Percentiles rank a stretch among this genome's conserved stretches.
These are phyloP conservation scores for Rhynchonycteris naso DNA, from an alignment of 2,797 vertebrate genomes.

Conservation along the genomic window DNA sequence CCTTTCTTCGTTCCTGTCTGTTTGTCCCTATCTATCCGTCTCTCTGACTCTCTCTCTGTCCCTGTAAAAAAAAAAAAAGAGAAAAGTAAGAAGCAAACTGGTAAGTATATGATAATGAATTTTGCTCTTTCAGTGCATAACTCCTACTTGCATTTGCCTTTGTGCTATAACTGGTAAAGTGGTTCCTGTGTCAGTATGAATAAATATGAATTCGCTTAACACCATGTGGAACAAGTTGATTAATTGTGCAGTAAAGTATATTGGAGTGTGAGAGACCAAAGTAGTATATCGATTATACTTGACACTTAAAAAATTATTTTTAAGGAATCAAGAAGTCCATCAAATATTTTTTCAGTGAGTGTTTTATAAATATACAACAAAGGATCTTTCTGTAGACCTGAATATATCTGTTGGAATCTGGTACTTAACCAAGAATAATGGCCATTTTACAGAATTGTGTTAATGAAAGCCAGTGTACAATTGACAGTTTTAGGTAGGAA, in stretches of 20 bases:
- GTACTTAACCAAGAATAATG: not conserved
- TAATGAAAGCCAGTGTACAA: not conserved
- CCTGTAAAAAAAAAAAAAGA: too few relatives aligned
- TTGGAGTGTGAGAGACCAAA: not conserved
- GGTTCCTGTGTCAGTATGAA: not conserved
- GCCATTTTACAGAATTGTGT: slow-evolving; percentile 2
- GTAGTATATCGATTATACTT: not conserved
- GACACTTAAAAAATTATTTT: slow-evolving; percentile 38
- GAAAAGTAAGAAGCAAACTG: too few relatives aligned
- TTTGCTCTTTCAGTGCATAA: not conserved
- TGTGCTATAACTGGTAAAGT: not conserved
- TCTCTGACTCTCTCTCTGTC: too few relatives aligned
- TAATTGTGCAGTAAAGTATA: not conserved
- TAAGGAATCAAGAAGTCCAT: not conserved
- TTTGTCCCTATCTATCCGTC: too few relatives aligned
- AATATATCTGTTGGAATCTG: not conserved
- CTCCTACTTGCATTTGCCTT: slow-evolving; percentile 15
- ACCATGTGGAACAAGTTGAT: not conserved
- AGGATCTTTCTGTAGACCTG: not conserved
- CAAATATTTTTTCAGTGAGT: not conserved
- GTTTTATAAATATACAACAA: slow-evolving; percentile 6
- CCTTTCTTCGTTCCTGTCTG: too few relatives aligned
- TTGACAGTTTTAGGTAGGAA: not conserved
- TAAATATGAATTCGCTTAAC: slow-evolving; percentile 34
- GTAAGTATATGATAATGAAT: not conserved